A percentile compares a stretch with the other conserved stretches of the same genome.
phyloP scores from a whole-genome alignment of 1,140 invertebrate genomes.

The Sesamia nonagrioides region DNA sequence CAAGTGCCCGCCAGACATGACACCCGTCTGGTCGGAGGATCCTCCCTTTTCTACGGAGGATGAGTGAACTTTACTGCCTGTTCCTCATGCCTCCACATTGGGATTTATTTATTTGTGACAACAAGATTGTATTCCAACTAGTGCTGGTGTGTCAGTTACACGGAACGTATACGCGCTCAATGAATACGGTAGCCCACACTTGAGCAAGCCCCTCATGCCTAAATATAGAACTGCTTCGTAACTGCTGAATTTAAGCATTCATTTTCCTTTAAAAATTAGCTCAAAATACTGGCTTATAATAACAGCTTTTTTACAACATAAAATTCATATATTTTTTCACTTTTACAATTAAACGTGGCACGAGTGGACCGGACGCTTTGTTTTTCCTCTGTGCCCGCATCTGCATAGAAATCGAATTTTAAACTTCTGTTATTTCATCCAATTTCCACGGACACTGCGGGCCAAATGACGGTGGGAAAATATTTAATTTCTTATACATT shows the following conservation, averaged over 20 bases:
- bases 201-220: too few relatives aligned
- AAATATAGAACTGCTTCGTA: too few relatives aligned
- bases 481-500: background rate
- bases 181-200: too few relatives aligned
- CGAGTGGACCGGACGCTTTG: conserved; percentile 2
- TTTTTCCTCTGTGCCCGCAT: conserved; percentile 25
- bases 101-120: too few relatives aligned
- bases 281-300: background rate
- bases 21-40: too few relatives aligned
- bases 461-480: background rate
- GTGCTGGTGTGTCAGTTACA: too few relatives aligned
- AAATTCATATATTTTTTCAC: conserved; percentile 12
- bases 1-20: too few relatives aligned
- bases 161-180: too few relatives aligned
- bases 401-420: conserved; percentile 39
- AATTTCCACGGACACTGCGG: background rate
- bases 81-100: too few relatives aligned
- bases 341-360: conserved; percentile 22
- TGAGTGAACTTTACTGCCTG: too few relatives aligned
- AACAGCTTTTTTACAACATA: background rate
- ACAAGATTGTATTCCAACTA: too few relatives aligned
- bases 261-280: background rate
- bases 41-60: too few relatives aligned
- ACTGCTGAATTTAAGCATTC: background rate
- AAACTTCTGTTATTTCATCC: conserved; percentile 9